Evolutionary conservation across 2,113 vertebrate species (phyloP), one percentile per base, ranked within the genome.

Genomic region (Terrapene triunguis): DNA sequence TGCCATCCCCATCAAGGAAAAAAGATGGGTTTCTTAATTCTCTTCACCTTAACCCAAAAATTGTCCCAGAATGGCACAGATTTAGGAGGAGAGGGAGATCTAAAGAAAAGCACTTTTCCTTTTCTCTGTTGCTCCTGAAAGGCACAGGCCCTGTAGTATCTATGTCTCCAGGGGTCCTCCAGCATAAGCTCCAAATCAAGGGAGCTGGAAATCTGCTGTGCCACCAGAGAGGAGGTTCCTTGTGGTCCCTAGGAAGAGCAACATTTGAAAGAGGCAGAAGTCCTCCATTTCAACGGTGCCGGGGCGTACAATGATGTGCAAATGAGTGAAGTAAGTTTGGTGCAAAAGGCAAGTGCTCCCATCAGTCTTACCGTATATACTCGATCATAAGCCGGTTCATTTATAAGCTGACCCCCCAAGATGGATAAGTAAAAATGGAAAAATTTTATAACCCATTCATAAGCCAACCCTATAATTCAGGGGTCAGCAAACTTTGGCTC

Each of bases 121-220:
- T 4, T 88, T 13, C 3, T 82, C 10, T 59, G 7, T 24, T 92
- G 35, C 42, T 84, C n/a, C 51, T 47, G 51, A 48, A 62, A 88
- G 92, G 27, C 9, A 44, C 1, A 55, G 13, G 0, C 90, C 48
- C 80, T 62, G 1, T 8, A 32, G 44, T 47, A 12, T 4, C 17
- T 16, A 7, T n/a, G 3, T 74, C 85, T 89, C 42, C 42, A 24
- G 29, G 29, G 57, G 11, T 59, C 25, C 55, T 29, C 4, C 57
- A 32, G 27, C 21, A 74, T 16, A 5, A 14, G 82, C 72, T 1
- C 8, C 44, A 47, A 78, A 89, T 29, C 42, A 0, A 0, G 5
- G 29, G 57, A 80, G 5, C 48, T 87, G 38, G 29, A 78, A 87
- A 78, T 79, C 48, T 48, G 81, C 14, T 55, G 21, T 51, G 4